A percentile compares a stretch with the other conserved stretches of the same genome.
phyloP scores from a whole-genome alignment of 2,113 vertebrate genomes.

The Nothoprocta pentlandii region DNA sequence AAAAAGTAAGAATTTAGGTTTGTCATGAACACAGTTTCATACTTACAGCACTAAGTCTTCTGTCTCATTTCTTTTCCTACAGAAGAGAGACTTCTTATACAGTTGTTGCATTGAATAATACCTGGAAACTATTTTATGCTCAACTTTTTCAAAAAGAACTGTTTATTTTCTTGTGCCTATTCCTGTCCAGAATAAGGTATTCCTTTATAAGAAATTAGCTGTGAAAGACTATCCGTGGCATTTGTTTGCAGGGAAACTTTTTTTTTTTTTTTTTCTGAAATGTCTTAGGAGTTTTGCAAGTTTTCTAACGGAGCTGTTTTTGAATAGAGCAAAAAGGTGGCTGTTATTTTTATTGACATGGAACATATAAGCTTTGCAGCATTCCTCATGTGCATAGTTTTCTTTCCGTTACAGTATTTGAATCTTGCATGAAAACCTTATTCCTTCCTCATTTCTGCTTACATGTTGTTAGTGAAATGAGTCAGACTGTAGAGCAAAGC shows the following conservation, averaged over 20 bases:
- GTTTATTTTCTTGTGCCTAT: slow-evolving; percentile 44
- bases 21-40: neutral
- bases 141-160: slow-evolving; percentile 10
- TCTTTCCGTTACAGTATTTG: neutral
- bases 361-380: neutral
- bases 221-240: slow-evolving; percentile 1
- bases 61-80: slow-evolving; percentile 1
- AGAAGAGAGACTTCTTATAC: neutral
- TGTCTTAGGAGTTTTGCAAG: neutral
- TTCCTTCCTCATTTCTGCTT: slow-evolving; percentile 6
- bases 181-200: slow-evolving; percentile 22
- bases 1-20: slow-evolving; percentile 4
- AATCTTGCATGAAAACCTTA: neutral
- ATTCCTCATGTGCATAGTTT: neutral
- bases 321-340: slow-evolving; percentile 1
- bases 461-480: neutral
- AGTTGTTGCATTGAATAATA: slow-evolving; percentile 8
- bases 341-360: slow-evolving; percentile 37
- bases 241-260: slow-evolving; percentile 12
- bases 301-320: slow-evolving; percentile 6
- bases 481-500: neutral
- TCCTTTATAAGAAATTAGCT: slow-evolving; percentile 21
- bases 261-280: neutral
- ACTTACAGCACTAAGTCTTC: neutral
- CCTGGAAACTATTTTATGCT: neutral